phyloP scores from a whole-genome alignment of 2,113 vertebrate species.

The Monopterus albus region DNA sequence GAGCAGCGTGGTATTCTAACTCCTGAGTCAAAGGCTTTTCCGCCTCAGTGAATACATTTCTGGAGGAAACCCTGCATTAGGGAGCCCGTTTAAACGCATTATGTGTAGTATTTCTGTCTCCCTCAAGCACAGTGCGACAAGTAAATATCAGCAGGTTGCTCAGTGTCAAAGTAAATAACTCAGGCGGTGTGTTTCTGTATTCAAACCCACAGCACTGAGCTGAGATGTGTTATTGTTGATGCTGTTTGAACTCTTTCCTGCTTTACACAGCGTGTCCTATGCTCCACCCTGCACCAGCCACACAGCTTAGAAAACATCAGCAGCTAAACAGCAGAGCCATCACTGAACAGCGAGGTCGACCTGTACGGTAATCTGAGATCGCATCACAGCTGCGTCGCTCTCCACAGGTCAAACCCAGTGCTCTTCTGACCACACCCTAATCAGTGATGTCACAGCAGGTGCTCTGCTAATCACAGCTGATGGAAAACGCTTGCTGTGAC shows the following conservation, averaged over 20 bases:
- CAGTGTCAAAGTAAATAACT: slow-evolving; percentile 15
- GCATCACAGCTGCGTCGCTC: neutral
- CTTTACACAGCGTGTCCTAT: neutral
- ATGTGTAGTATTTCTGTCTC: neutral
- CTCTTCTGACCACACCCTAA: slow-evolving; percentile 14
- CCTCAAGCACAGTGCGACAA: neutral
- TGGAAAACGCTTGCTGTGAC: slow-evolving; percentile 9
- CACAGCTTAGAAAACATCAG: no score
- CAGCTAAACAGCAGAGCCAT: neutral
- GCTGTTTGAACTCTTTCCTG: neutral
- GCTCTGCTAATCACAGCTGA: slow-evolving; percentile 20
- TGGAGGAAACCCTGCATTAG: neutral
- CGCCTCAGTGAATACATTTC: neutral
- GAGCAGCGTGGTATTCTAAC: neutral
- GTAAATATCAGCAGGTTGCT: slow-evolving; percentile 17
- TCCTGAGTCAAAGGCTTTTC: neutral
- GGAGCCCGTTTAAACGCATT: neutral
- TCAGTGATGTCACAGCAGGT: slow-evolving; percentile 49
- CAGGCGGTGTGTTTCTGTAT: neutral
- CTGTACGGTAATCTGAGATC: neutral
- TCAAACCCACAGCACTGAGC: neutral
- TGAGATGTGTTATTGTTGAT: neutral
- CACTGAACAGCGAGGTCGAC: neutral
- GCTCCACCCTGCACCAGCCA: neutral
- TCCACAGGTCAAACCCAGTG: neutral